phyloP scores from a whole-genome alignment of 92 coral and sea anemone genomes.

The Zoanthus gigantus region DNA sequence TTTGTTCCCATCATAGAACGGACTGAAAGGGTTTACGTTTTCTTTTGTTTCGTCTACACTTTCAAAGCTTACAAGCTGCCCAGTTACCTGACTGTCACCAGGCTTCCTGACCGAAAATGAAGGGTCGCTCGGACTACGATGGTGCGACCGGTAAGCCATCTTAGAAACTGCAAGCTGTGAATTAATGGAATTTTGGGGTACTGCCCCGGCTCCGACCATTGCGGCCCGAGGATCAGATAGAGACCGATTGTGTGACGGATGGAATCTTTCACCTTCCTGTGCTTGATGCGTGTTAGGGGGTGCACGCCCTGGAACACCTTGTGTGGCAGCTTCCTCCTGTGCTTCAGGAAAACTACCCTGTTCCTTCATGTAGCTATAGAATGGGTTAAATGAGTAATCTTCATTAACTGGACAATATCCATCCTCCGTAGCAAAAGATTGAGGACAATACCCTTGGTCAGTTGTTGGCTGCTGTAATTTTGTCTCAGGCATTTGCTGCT shows the following conservation, averaged over 20 bases:
- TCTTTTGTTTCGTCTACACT: constrained; percentile 60
- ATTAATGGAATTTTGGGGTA: constrained; percentile 1
- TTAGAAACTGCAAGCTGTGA: constrained; percentile 36
- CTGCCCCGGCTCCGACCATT: constrained; percentile 37
- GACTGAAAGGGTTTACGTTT: constrained; percentile 91
- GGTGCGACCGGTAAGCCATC: constrained; percentile 45
- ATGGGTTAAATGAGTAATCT: constrained; percentile 52
- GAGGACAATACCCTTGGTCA: constrained; percentile 21
- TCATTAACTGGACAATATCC: neutral
- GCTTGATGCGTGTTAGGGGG: constrained; percentile 34
- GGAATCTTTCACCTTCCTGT: constrained; percentile 51
- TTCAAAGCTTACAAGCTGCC: constrained; percentile 71
- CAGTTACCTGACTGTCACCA: constrained; percentile 44
- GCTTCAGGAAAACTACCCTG: constrained; percentile 1
- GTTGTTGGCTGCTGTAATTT: constrained; percentile 33
- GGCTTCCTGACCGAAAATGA: constrained; percentile 61
- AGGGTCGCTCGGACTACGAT: constrained; percentile 90
- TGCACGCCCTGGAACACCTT: neutral
- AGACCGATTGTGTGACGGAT: constrained; percentile 83
- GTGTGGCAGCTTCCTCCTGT: neutral
- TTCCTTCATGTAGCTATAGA: constrained; percentile 37
- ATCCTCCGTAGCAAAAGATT: neutral
- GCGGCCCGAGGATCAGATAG: constrained; percentile 85
- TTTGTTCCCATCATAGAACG: constrained; percentile 65
- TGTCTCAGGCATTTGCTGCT: constrained; percentile 45